Conservation (phyloP, 2,797 vertebrate genomes). For the Alfaro cultratus region DNA sequence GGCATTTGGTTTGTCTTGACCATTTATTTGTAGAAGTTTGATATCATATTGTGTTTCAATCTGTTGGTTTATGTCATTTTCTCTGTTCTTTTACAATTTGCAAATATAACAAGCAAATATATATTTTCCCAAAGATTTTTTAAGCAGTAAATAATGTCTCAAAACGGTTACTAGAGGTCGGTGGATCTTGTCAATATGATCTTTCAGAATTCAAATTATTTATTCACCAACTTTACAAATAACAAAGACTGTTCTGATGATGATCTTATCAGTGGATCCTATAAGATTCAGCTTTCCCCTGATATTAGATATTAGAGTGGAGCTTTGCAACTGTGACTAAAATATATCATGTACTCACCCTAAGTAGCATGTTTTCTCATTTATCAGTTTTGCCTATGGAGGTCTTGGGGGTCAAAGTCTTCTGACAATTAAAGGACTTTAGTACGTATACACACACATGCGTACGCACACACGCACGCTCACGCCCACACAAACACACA, state of each 20-base stretch:
- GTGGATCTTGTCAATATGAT: background rate
- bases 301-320: background rate
- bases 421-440: background rate
- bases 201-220: background rate
- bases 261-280: background rate
- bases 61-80: background rate
- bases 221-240: background rate
- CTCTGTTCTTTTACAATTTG: background rate
- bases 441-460: background rate
- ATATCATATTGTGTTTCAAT: no score
- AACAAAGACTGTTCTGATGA: background rate
- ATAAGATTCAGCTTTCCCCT: background rate
- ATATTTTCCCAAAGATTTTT: background rate
- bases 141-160: background rate
- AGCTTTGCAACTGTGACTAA: background rate
- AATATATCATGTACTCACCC: background rate
- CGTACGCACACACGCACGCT: accelerated
- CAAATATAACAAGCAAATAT: background rate
- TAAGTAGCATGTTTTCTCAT: background rate
- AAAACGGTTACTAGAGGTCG: no score
- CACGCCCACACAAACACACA: background rate
- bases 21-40: background rate
- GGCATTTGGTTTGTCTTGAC: background rate
- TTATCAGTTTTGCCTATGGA: background rate
- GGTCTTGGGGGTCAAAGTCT: background rate